Evolutionary conservation across 2,888 invertebrate genomes (phyloP).

Genomic region (Ectemnius lituratus): DNA sequence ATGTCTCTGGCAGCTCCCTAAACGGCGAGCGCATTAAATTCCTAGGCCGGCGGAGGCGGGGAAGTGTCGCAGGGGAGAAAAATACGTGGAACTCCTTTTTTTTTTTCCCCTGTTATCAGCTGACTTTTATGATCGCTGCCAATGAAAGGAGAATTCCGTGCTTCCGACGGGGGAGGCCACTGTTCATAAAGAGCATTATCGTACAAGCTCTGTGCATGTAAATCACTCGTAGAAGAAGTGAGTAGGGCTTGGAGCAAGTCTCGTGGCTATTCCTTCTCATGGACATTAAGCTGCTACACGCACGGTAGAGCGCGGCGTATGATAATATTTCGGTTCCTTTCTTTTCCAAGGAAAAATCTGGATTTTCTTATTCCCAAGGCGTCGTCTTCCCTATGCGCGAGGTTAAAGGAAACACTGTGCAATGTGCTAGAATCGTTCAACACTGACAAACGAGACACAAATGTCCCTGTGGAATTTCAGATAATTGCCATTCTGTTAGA

Average conservation of each 20-base stretch:
- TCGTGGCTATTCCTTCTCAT: no score
- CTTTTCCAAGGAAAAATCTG: no score
- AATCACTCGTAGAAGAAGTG: conserved; percentile 7
- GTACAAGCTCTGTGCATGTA: conserved; percentile 18
- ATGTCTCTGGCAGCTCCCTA: no score
- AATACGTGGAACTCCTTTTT: conserved; percentile 7
- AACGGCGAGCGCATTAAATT: neutral
- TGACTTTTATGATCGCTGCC: neutral
- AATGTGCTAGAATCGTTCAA: no score
- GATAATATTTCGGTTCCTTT: no score
- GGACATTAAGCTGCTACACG: no score
- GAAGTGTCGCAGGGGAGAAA: neutral
- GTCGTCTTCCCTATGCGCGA: neutral
- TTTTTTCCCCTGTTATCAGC: neutral
- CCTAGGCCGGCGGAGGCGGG: neutral
- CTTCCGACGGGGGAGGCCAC: conserved; percentile 17
- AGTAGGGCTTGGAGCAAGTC: neutral
- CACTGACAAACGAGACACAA: no score
- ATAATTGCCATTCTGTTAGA: no score
- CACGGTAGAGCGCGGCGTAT: no score
- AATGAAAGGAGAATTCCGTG: neutral
- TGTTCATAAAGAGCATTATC: conserved; percentile 21
- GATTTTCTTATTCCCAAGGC: no score
- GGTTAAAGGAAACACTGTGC: no score
- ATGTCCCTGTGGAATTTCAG: no score